A percentile compares a stretch with the other conserved stretches of the same genome.
These are phyloP conservation scores for Myioborus miniatus DNA, from an alignment of 2,797 vertebrate genomes.

Conservation along the genomic window DNA sequence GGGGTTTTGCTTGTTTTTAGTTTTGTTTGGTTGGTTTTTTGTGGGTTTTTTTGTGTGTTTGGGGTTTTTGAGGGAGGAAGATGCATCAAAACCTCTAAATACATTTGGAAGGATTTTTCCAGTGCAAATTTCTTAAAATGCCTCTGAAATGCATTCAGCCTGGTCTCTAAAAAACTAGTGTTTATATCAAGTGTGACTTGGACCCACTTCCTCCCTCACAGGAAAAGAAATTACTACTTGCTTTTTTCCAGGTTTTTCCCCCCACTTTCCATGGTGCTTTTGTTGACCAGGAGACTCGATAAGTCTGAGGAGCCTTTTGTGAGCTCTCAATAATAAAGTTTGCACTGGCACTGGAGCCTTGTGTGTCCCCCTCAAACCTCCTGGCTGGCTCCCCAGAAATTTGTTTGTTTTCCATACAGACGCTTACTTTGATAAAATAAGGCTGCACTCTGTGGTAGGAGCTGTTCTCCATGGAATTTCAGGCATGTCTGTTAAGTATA, in stretches of 20 bases:
- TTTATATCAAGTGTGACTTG: neutral
- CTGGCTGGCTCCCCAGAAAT: neutral
- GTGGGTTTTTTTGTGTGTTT: neutral
- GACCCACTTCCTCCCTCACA: neutral
- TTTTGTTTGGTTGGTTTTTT: neutral
- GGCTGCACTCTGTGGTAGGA: neutral
- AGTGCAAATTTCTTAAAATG: neutral
- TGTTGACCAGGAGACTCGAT: neutral
- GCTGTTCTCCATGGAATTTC: neutral
- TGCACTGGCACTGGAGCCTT: neutral
- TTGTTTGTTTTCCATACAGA: neutral
- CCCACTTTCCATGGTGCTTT: neutral
- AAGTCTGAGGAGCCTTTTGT: neutral
- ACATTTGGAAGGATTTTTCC: neutral
- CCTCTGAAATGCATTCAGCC: neutral
- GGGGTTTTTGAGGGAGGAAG: neutral
- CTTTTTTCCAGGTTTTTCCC: neutral
- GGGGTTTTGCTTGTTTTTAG: neutral
- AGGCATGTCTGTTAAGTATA: neutral
- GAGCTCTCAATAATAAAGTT: neutral
- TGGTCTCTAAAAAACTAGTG: neutral
- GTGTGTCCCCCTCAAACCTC: neutral
- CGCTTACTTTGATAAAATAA: neutral
- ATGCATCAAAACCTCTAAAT: neutral
- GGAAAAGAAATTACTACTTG: neutral